These are phyloP conservation scores for Vidua chalybeata DNA, from an alignment of 2,113 vertebrate species.

Conservation along the genomic window DNA sequence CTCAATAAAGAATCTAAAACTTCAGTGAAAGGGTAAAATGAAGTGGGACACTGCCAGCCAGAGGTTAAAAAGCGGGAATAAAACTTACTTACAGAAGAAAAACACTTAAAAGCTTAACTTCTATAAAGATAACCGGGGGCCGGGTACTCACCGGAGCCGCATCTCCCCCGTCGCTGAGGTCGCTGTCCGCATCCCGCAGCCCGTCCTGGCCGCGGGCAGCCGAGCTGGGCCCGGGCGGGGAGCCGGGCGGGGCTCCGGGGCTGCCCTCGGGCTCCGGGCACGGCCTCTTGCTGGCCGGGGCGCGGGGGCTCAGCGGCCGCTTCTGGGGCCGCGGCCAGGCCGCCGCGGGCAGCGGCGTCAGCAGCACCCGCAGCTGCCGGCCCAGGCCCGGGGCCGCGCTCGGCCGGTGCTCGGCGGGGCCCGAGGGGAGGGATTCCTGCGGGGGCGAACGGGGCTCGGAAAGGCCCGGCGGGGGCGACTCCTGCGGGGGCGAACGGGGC, in stretches of 20 bases:
- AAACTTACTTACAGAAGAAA: fast-evolving
- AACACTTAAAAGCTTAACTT: fast-evolving
- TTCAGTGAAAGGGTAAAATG: not conserved
- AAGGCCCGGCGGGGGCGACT: fast-evolving
- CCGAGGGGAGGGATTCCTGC: not conserved
- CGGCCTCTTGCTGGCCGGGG: not conserved
- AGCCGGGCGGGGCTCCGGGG: not conserved
- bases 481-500: not conserved
- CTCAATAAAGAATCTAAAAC: not conserved
- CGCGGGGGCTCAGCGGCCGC: not conserved
- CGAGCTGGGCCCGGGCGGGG: not conserved
- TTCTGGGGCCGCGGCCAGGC: not conserved
- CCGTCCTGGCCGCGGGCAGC: not conserved
- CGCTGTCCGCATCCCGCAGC: not conserved
- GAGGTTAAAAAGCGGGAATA: fast-evolving
- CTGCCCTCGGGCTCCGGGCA: not conserved
- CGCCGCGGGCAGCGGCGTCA: not conserved
- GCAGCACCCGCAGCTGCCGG: not conserved
- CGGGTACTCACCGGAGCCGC: not conserved
- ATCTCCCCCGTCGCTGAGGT: not conserved
- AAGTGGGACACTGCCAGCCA: not conserved
- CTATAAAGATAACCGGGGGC: fast-evolving
- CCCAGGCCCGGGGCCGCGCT: not conserved
- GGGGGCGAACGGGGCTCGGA: not conserved
- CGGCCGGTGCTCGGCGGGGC: not conserved